A percentile compares a stretch with the other conserved stretches of the same genome.
phyloP scores from a whole-genome alignment of 2,797 vertebrate species.

The Helostoma temminkii region DNA sequence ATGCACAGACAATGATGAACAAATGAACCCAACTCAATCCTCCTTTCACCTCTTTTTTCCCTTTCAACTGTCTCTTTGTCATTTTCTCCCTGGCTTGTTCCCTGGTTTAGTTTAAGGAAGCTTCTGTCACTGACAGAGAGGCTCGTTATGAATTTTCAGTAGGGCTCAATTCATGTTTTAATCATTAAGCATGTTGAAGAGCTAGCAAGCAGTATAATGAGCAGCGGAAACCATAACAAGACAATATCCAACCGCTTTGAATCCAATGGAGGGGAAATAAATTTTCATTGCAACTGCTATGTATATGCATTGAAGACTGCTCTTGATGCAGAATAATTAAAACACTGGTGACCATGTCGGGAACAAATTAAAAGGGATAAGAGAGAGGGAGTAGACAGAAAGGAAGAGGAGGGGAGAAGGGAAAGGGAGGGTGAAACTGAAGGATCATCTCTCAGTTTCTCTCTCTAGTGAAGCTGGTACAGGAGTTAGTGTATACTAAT shows the following conservation, averaged over 20 bases:
- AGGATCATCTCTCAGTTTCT: conserved; percentile 6
- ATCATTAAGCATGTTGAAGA: conserved; percentile 68
- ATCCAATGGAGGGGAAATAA: conserved; percentile 57
- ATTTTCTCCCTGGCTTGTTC: conserved; percentile 19
- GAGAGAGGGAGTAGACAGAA: conserved; percentile 11
- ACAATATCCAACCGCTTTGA: conserved; percentile 58
- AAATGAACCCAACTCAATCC: conserved; percentile 15
- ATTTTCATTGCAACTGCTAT: conserved; percentile 60
- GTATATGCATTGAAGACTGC: conserved; percentile 68
- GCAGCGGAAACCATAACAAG: conserved; percentile 72
- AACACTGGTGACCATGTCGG: conserved; percentile 58
- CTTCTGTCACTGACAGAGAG: conserved; percentile 32
- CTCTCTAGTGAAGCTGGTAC: conserved; percentile 27
- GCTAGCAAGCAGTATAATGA: conserved; percentile 71
- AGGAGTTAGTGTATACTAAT: conserved; percentile 31
- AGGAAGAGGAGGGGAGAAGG: not conserved
- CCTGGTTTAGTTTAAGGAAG: conserved; percentile 41
- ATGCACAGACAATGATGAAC: conserved; percentile 5
- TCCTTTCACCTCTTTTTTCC: conserved; percentile 13
- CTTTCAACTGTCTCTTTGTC: conserved; percentile 17
- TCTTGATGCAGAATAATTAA: conserved; percentile 73
- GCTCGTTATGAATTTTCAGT: conserved; percentile 66
- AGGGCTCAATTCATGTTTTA: conserved; percentile 76
- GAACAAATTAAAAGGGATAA: conserved; percentile 63
- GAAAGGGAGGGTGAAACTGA: conserved; percentile 3